Base-by-base conservation (phyloP, 2,113 vertebrate species). In the Balaenoptera acutorostrata region DNA sequence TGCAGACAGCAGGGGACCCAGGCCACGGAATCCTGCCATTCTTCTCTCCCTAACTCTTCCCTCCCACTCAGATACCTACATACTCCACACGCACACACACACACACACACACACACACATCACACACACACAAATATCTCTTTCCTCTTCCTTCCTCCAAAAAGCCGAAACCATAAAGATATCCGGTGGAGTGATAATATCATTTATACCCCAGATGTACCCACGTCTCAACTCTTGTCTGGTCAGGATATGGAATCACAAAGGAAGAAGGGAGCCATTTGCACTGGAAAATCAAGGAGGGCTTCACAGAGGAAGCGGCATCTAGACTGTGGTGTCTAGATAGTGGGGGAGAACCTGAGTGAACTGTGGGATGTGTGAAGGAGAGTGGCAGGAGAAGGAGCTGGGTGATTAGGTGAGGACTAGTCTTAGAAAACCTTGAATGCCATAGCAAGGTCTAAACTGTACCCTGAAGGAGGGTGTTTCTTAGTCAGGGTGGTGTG, bases 141-240 rank as follows among this genome's bases (percentile, higher is more conserved):
- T 80, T 29, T 66, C 2, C 27, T 84, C 69, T 39, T 81, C 27
- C 36, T 80, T 55, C 20, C 64, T 90, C 23, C 57, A 44, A 88
- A 68, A 90, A 78, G 5, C 44, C 72, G n/a, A 90, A 90, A 46
- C n/a, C 9, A 9, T 12, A 11, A 17, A 25, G 63, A 23, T 44
- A 36, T 1, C 29, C 1, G 1, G n/a, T 8, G 21, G 27, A 61
- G 4, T 36, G 8, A 8, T 33, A 20, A 8, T 15, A 36, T 55
- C 31, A 39, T 17, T 27, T 66, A 44, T 3, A 29, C 12, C 18
- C 66, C 20, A 25, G 29, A 29, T 33, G 17, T 20, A 5, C 36
- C 46, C 41, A 18, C 0, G 5, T 33, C 49, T 80, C 86, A 74
- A 33, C 25, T 41, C 66, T 44, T 15, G 8, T 10, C 33, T 0